Conservation (phyloP, 2,113 vertebrate genomes). For the Rhegmatorhina hoffmannsi region DNA sequence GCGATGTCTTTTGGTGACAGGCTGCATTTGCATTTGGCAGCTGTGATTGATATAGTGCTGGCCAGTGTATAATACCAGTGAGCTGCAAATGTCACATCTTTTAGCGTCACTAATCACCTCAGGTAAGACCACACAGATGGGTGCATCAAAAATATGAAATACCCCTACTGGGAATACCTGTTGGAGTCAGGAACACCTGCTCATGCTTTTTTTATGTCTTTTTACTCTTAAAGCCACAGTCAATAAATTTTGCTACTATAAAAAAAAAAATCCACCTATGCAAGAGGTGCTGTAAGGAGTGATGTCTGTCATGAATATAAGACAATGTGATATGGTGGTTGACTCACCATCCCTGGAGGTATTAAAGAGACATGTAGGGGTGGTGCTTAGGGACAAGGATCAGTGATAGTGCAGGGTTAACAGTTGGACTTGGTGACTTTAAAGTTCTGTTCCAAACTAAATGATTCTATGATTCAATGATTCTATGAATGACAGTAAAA, state of each 20-base stretch:
- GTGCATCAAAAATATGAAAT: neutral
- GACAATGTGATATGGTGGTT: neutral
- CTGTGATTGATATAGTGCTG: constrained; percentile 41
- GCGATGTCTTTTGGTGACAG: constrained; percentile 12
- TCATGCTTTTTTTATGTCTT: neutral
- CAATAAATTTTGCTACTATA: neutral
- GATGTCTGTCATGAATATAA: neutral
- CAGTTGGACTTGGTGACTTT: neutral
- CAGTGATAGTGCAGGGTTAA: neutral
- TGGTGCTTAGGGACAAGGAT: neutral
- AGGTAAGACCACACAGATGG: constrained; percentile 12
- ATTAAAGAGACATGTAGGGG: neutral
- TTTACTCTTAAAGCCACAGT: neutral
- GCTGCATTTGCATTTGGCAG: constrained; percentile 42
- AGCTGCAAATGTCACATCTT: constrained; percentile 39
- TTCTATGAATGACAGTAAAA: neutral
- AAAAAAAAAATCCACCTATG: neutral
- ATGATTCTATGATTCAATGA: neutral
- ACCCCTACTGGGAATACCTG: neutral
- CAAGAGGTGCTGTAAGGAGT: neutral
- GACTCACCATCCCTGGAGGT: neutral
- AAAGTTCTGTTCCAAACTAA: neutral
- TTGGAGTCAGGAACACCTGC: constrained; percentile 9
- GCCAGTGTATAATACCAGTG: constrained; percentile 5
- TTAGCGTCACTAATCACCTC: constrained; percentile 48